Evolutionary conservation across 2,888 invertebrate genomes (phyloP), one percentile per base, ranked within the genome.

Genomic region (Iselma pallidipennis): DNA sequence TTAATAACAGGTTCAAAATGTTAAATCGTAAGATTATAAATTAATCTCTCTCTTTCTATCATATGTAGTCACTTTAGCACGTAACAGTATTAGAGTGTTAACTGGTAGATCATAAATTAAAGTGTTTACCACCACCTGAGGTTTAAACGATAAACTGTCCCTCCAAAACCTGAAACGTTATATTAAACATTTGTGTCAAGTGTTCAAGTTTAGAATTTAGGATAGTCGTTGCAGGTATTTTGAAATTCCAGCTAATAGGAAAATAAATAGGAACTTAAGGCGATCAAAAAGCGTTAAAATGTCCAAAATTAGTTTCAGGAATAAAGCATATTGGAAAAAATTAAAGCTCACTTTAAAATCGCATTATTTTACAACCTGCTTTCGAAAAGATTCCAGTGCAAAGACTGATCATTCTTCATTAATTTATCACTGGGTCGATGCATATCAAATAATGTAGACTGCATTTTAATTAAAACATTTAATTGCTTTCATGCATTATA

Each of bases 111-210:
- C 31, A 31, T 52, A 52, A 52, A 52, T 52, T 52, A 31, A 31
- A 52, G 16, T 23, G 51, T 28, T 28, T 29, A 51, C 28, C 26
- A 51, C 49, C 21, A 49, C 51, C 51, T 31, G 52, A 19, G 52
- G 33, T 14, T 28, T 31, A 31, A 31, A 33, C 52, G 14, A 28
- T 52, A 52, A 52, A 29, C 52, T 52, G 45, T 23, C 45, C 21
- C 45, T 19, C 4, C 5, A 45, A 45, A 45, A 45, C 21, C 45
- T 19, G 23, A 21, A 45, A 45, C 23, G 23, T 23, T 45, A 45
- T 23, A 45, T 45, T 45, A 45, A 45, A 45, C 45, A 45, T 45
- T 21, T 23, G 12, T 6, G 21, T 45, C 45, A 45, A 23, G 12
- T 21, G 45, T 23, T 45, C 21, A 23, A 45, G 12, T 19, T 19